These are phyloP conservation scores for Helicoverpa armigera DNA, from an alignment of 1,140 invertebrate genomes.

Conservation along the genomic window DNA sequence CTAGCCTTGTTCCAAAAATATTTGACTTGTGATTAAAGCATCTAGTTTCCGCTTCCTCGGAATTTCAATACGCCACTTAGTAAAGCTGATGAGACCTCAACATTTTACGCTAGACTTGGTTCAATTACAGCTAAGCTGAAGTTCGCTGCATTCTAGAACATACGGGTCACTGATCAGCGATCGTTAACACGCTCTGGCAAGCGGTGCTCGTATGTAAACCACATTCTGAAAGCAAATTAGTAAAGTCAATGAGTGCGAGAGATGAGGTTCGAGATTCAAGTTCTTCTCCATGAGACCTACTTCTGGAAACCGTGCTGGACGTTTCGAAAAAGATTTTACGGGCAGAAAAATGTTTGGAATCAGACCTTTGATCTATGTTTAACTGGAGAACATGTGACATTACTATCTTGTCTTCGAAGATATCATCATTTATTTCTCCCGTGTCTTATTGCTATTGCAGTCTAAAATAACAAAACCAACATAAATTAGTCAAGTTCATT, in stretches of 20 bases:
- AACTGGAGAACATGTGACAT: too few relatives aligned
- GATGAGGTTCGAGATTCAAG: too few relatives aligned
- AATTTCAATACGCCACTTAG: constrained; percentile 18
- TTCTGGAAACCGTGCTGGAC: too few relatives aligned
- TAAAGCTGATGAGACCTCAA: constrained; percentile 7
- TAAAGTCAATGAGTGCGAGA: too few relatives aligned
- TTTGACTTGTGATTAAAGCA: background rate
- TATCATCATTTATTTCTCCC: background rate
- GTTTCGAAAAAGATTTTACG: too few relatives aligned
- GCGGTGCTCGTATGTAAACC: background rate
- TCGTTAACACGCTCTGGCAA: constrained; percentile 15
- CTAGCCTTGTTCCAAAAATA: too few relatives aligned
- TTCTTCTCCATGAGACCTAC: too few relatives aligned
- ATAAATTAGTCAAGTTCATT: background rate
- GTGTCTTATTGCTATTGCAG: background rate
- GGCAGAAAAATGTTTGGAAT: too few relatives aligned
- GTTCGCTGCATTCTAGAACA: constrained; percentile 21
- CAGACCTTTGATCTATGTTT: too few relatives aligned
- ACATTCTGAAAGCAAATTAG: constrained; percentile 6
- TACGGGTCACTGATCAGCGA: constrained; percentile 9
- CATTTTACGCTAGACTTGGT: constrained; percentile 18
- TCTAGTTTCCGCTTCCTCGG: background rate
- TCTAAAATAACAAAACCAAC: too few relatives aligned
- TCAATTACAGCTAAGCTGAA: constrained; percentile 22
- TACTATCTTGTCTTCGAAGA: too few relatives aligned